phyloP scores from a whole-genome alignment of 2,113 vertebrate genomes.

The Silurus glanis region DNA sequence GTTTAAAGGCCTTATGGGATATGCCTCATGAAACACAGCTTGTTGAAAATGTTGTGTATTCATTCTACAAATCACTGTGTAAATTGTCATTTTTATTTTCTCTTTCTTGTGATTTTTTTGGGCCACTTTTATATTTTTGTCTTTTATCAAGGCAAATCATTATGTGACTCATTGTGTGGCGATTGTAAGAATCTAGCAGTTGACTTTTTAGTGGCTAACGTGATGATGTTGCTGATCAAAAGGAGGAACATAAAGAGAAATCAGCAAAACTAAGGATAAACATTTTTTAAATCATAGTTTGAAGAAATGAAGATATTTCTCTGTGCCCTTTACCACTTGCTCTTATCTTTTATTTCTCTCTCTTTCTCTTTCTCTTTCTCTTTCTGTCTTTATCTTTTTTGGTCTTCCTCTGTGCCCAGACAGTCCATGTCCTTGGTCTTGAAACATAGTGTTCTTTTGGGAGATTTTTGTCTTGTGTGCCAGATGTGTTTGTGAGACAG shows the following conservation, averaged over 20 bases:
- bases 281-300: conserved; percentile 9
- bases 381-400: conserved; percentile 19
- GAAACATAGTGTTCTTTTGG: conserved; percentile 48
- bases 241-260: conserved; percentile 2
- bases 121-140: background rate
- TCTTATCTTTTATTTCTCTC: conserved; percentile 22
- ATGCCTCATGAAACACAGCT: conserved; percentile 26
- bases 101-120: background rate
- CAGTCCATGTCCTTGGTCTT: conserved; percentile 47
- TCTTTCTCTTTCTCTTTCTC: background rate
- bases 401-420: conserved; percentile 29
- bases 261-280: conserved; percentile 26
- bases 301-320: conserved; percentile 17
- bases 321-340: conserved; percentile 1
- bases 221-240: background rate
- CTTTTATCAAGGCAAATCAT: background rate
- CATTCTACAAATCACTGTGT: conserved; percentile 26
- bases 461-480: conserved; percentile 48
- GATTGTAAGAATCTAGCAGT: background rate
- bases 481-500: conserved; percentile 42
- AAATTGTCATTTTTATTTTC: conserved; percentile 2
- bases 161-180: background rate
- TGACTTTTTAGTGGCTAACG: background rate
- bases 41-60: conserved; percentile 29
- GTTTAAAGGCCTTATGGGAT: conserved; percentile 37